phyloP scores from a whole-genome alignment of 2,888 invertebrate genomes.

The Zhuqinia jingwanae region DNA sequence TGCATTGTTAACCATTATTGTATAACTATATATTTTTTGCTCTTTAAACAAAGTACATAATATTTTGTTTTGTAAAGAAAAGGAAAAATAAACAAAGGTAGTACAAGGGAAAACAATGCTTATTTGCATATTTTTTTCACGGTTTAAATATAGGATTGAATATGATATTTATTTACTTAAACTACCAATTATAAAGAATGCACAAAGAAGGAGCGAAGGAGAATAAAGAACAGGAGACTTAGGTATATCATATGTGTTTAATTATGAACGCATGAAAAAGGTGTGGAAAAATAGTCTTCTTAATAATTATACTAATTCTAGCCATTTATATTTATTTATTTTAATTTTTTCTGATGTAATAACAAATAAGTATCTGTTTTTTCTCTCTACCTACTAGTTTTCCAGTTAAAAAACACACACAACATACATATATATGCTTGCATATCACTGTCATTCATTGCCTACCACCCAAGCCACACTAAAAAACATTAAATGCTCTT shows the following conservation, averaged over 20 bases:
- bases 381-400: neutral
- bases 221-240: too few species aligned
- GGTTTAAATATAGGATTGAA: neutral
- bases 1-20: constrained; percentile 40
- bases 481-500: neutral
- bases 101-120: constrained; percentile 3
- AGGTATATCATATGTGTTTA: too few species aligned
- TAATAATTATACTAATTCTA: constrained; percentile 51
- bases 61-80: neutral
- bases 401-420: constrained; percentile 16
- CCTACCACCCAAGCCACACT: neutral
- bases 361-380: neutral
- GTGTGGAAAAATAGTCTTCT: constrained; percentile 48
- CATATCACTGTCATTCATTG: neutral
- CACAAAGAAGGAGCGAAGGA: constrained; percentile 23
- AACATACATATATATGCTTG: too few species aligned
- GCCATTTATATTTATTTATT: constrained; percentile 47
- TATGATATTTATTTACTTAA: constrained; percentile 40
- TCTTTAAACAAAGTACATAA: neutral
- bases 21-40: neutral
- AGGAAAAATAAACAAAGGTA: constrained; percentile 5
- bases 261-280: constrained; percentile 30
- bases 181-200: constrained; percentile 49
- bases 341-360: constrained; percentile 16
- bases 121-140: constrained; percentile 33